Conservation (phyloP, 1,140 invertebrate species). For the Aphis craccivora region DNA sequence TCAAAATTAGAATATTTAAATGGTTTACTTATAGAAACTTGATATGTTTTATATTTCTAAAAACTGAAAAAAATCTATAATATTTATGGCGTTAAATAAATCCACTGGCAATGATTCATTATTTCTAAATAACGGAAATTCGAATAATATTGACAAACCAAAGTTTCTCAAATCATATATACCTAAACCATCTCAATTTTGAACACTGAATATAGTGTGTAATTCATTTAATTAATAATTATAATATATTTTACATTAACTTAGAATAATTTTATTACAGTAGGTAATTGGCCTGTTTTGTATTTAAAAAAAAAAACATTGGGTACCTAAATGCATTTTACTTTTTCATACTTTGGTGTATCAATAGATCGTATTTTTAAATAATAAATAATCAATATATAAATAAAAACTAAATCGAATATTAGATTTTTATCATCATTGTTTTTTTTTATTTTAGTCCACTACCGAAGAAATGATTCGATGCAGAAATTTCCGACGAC, state of each 20-base stretch:
- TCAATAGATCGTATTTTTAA: neutral
- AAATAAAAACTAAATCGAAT: too few species aligned
- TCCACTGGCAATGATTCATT: neutral
- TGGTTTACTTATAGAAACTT: neutral
- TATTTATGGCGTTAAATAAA: neutral
- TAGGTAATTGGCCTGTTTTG: too few species aligned
- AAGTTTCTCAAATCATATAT: neutral
- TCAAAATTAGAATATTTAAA: neutral
- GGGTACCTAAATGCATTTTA: too few species aligned
- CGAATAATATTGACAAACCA: neutral
- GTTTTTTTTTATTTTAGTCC: conserved; percentile 66
- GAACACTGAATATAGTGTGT: neutral
- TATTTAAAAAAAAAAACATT: neutral
- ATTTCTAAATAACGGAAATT: neutral
- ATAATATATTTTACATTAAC: neutral
- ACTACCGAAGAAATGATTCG: conserved; percentile 92
- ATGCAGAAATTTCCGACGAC: conserved; percentile 79
- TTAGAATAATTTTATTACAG: neutral
- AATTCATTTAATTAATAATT: neutral
- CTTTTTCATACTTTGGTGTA: neutral
- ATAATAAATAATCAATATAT: too few species aligned
- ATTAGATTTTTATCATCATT: neutral
- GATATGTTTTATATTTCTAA: neutral
- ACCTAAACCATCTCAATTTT: neutral
- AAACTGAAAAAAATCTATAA: neutral